Conservation (phyloP, 2,797 vertebrate genomes). For the Falco rusticolus region DNA sequence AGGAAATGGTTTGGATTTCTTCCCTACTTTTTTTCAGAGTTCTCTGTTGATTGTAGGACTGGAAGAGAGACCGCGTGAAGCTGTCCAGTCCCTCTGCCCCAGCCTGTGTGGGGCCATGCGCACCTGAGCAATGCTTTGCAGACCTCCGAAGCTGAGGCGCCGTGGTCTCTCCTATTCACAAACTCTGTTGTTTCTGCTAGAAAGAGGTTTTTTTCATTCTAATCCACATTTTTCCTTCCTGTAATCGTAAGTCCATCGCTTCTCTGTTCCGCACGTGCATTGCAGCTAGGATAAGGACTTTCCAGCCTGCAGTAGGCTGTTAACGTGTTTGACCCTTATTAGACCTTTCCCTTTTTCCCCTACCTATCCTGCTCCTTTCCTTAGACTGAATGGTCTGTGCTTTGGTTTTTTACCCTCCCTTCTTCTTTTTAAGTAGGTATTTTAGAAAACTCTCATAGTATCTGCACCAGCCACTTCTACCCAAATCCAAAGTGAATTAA, state of each 20-base stretch:
- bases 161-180: neutral
- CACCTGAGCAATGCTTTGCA: neutral
- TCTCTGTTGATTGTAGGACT: neutral
- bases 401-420: fast-evolving
- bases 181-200: neutral
- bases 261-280: neutral
- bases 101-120: neutral
- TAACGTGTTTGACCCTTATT: neutral
- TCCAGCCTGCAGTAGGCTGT: neutral
- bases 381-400: neutral
- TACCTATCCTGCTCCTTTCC: neutral
- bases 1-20: neutral
- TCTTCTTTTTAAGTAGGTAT: neutral
- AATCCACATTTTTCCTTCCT: neutral
- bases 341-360: neutral
- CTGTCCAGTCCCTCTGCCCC: neutral
- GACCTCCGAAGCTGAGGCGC: neutral
- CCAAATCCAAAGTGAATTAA: neutral
- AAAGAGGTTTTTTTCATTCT: neutral
- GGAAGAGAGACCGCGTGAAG: neutral
- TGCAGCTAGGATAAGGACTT: neutral
- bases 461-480: neutral
- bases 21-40: neutral
- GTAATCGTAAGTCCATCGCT: neutral
- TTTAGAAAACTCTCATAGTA: neutral